phyloP scores from a whole-genome alignment of 2,888 invertebrate species.

The Drosophila kuntzei region DNA sequence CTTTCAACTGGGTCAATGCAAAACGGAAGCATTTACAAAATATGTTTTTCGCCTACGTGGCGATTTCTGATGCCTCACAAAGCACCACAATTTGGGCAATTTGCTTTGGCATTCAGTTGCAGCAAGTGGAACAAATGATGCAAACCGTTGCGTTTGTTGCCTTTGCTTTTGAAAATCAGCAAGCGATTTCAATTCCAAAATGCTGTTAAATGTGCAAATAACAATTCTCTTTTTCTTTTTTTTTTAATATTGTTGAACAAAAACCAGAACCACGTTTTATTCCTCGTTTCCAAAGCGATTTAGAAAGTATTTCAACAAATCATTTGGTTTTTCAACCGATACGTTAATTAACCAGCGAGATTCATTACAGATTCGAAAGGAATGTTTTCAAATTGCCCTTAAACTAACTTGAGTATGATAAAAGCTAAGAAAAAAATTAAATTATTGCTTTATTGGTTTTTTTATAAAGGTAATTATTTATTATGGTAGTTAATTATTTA shows the following conservation, averaged over 20 bases:
- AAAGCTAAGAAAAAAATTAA: background rate
- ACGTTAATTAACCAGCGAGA: background rate
- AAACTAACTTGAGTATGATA: background rate
- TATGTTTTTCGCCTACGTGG: constrained; percentile 42
- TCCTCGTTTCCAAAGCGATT: background rate
- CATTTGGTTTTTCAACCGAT: background rate
- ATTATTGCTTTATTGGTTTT: background rate
- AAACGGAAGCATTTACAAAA: constrained; percentile 66
- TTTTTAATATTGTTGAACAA: background rate
- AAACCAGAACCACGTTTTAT: background rate
- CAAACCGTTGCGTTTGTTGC: constrained; percentile 17
- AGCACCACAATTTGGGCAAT: constrained; percentile 25
- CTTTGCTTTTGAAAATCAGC: constrained; percentile 3
- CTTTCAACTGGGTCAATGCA: constrained; percentile 68
- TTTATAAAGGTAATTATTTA: background rate
- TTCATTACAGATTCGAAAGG: no score
- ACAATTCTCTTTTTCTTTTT: background rate
- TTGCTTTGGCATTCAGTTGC: constrained; percentile 19
- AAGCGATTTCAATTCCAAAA: constrained; percentile 4
- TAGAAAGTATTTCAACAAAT: background rate
- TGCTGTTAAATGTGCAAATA: constrained; percentile 1
- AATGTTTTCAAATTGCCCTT: background rate
- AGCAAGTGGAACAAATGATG: constrained; percentile 16
- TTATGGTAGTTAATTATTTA: no score
- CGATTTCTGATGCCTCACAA: constrained; percentile 14